Conservation (phyloP, 2,888 invertebrate species). For the Erebia palarica region DNA sequence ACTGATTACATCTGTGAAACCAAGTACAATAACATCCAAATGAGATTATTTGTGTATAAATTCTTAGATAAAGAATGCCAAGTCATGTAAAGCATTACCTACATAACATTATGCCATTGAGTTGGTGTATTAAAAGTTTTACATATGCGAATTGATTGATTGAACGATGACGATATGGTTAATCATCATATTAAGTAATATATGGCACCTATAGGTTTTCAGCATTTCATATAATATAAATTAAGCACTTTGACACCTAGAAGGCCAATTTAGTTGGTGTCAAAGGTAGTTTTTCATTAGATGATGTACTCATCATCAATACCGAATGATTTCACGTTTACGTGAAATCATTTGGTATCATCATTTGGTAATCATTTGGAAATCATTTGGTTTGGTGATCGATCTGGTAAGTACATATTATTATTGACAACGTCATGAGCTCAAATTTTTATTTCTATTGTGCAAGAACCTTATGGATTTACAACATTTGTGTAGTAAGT, state of each 20-base stretch:
- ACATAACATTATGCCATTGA: not conserved
- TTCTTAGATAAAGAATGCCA: conserved; percentile 71
- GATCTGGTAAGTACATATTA: too few species aligned
- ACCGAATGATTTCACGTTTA: too few species aligned
- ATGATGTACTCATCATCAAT: conserved; percentile 61
- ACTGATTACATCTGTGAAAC: conserved; percentile 47
- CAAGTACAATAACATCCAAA: conserved; percentile 31
- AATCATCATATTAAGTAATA: not conserved
- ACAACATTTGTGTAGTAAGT: not conserved
- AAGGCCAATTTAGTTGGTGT: conserved; percentile 72
- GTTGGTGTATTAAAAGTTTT: not conserved
- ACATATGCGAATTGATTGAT: not conserved
- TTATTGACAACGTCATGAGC: conserved; percentile 43
- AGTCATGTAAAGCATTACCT: conserved; percentile 26
- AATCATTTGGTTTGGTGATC: too few species aligned
- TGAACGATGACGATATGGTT: not conserved
- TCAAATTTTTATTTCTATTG: conserved; percentile 32
- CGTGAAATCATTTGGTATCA: conserved; percentile 39
- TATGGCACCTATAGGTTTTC: not conserved
- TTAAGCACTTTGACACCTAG: conserved; percentile 60
- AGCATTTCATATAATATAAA: not conserved
- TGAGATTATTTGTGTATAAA: conserved; percentile 47
- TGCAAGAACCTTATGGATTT: conserved; percentile 17
- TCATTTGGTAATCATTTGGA: too few species aligned
- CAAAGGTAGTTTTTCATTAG: conserved; percentile 66